Percentiles rank a stretch among this genome's conserved stretches.
Conservation (phyloP, 1,140 invertebrate genomes). For the Nomia melanderi region DNA sequence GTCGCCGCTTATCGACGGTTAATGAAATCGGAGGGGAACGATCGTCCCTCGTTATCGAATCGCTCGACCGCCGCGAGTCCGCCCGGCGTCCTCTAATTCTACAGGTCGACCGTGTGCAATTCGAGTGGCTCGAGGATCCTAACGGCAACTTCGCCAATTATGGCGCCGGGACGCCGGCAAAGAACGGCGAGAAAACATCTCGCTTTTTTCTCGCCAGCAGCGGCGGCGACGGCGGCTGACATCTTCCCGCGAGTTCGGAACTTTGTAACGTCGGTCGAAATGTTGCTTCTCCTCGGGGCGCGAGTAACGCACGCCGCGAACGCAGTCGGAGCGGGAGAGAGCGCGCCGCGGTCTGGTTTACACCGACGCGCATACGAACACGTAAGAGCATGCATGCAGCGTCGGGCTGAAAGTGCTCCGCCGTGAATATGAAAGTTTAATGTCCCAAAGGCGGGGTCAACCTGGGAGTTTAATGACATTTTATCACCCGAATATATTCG, state of each 20-base stretch:
- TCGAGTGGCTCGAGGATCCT: background rate
- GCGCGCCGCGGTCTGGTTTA: background rate
- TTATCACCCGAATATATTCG: slow-evolving; percentile 12
- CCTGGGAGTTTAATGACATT: slow-evolving; percentile 48
- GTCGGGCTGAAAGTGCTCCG: slow-evolving; percentile 15
- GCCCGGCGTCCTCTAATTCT: background rate
- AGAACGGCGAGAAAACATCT: slow-evolving; percentile 6
- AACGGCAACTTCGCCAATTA: slow-evolving; percentile 19
- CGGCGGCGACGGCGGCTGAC: background rate
- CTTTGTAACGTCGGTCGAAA: slow-evolving; percentile 35
- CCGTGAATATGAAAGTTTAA: slow-evolving; percentile 49
- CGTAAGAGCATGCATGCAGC: slow-evolving; percentile 1
- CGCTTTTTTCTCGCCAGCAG: background rate
- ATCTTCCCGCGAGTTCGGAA: slow-evolving; percentile 8
- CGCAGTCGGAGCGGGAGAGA: slow-evolving; percentile 20
- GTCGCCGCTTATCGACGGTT: background rate
- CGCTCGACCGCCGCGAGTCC: background rate
- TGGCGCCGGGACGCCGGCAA: background rate
- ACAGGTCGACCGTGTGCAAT: background rate
- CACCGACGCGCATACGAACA: background rate
- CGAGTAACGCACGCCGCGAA: slow-evolving; percentile 10
- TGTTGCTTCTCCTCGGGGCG: slow-evolving; percentile 19
- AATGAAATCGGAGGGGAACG: slow-evolving; percentile 11
- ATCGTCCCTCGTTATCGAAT: slow-evolving; percentile 22
- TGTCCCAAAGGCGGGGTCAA: slow-evolving; percentile 41